Percentiles rank a stretch among this genome's conserved stretches.
phyloP scores from a whole-genome alignment of 2,797 vertebrate genomes.

The Diceros bicornis region DNA sequence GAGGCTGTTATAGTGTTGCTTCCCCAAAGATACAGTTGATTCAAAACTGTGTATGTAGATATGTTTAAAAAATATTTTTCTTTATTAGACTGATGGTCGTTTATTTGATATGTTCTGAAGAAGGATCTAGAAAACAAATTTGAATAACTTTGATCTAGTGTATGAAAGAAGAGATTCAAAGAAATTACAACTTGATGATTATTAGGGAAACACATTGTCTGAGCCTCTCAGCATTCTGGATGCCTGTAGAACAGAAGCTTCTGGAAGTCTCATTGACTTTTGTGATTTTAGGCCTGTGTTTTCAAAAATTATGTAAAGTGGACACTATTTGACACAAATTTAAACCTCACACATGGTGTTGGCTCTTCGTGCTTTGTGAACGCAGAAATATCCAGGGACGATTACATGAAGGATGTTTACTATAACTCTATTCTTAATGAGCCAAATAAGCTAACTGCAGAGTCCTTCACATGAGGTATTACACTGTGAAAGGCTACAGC shows the following conservation, averaged over 20 bases:
- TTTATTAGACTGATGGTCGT: background rate
- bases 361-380: background rate
- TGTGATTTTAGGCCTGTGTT: background rate
- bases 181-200: background rate
- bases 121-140: background rate
- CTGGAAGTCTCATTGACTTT: background rate
- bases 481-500: background rate
- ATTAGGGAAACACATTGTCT: background rate
- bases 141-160: background rate
- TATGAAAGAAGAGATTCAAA: background rate
- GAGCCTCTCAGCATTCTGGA: background rate
- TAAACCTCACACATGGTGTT: background rate
- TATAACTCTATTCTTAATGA: conserved; percentile 28
- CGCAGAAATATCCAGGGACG: background rate
- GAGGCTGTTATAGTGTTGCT: background rate
- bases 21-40: background rate
- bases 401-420: background rate
- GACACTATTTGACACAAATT: background rate
- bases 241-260: background rate
- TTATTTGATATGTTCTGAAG: background rate
- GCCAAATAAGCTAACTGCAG: background rate
- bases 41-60: background rate
- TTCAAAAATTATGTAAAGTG: background rate
- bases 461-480: background rate
- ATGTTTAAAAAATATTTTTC: background rate